Evolutionary conservation across 2,113 vertebrate species (phyloP).

Genomic region (Aphyosemion australe): DNA sequence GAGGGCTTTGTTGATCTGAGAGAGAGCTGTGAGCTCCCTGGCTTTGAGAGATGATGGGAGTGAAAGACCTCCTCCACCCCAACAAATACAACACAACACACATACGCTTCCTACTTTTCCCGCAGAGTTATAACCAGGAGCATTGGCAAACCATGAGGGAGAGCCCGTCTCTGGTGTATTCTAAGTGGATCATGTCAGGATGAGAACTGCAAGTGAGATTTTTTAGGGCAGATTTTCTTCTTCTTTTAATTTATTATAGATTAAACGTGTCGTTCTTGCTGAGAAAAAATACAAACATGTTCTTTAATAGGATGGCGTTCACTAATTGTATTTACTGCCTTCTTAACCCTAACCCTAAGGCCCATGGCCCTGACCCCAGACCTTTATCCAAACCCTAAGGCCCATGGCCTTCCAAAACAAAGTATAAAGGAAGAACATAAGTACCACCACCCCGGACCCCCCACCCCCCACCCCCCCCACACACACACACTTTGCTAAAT

Average conservation of each 20-base stretch:
- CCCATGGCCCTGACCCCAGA: too few species aligned
- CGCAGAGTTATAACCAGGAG: slow-evolving; percentile 29
- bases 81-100: slow-evolving; percentile 17
- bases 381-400: too few species aligned
- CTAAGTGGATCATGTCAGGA: slow-evolving; percentile 6
- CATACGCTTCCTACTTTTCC: slow-evolving; percentile 4
- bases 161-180: slow-evolving; percentile 34
- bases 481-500: too few species aligned
- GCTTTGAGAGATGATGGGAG: slow-evolving; percentile 43
- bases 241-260: neutral
- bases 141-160: slow-evolving; percentile 40
- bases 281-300: too few species aligned
- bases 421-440: too few species aligned
- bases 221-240: slow-evolving; percentile 36
- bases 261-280: neutral
- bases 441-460: too few species aligned
- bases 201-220: slow-evolving; percentile 46
- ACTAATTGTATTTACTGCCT: too few species aligned
- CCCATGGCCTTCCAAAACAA: too few species aligned
- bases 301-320: too few species aligned
- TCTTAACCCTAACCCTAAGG: too few species aligned
- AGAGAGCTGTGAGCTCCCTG: slow-evolving; percentile 12
- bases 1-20: slow-evolving; percentile 61
- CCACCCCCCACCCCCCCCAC: too few species aligned
- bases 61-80: slow-evolving; percentile 25